A percentile compares a stretch with the other conserved stretches of the same genome.
Conservation (phyloP, 1,140 invertebrate genomes). For the Lithobius niger region DNA sequence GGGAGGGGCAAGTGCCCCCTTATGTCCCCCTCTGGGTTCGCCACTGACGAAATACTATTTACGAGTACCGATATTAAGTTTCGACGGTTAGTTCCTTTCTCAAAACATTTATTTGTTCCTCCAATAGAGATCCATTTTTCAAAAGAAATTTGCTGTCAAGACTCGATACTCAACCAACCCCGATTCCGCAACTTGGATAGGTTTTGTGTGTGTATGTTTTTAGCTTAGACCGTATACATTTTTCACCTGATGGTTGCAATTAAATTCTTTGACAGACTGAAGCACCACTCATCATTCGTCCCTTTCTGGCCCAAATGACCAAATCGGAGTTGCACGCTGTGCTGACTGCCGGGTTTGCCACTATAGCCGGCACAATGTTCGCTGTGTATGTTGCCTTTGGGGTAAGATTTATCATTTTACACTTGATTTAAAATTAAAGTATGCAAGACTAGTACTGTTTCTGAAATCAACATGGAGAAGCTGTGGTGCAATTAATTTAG, state of each 20-base stretch:
- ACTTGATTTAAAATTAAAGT: too few relatives aligned
- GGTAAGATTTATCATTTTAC: constrained; percentile 42
- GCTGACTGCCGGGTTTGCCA: constrained; percentile 86
- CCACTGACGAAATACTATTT: too few relatives aligned
- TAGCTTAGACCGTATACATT: neutral
- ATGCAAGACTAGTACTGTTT: too few relatives aligned
- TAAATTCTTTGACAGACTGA: constrained; percentile 51
- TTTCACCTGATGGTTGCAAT: neutral
- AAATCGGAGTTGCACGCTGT: constrained; percentile 81
- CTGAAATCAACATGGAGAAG: too few relatives aligned
- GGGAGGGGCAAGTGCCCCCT: too few relatives aligned
- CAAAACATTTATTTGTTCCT: neutral
- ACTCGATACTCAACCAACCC: neutral
- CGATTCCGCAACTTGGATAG: neutral
- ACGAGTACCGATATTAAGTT: too few relatives aligned
- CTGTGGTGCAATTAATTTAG: too few relatives aligned
- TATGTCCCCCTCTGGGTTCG: too few relatives aligned
- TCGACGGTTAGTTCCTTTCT: too few relatives aligned
- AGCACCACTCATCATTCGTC: constrained; percentile 71
- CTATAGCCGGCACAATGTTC: constrained; percentile 77
- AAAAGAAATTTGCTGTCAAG: neutral
- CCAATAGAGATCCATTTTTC: neutral
- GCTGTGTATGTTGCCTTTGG: constrained; percentile 85
- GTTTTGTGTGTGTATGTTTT: neutral
- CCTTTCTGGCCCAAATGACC: constrained; percentile 68